Evolutionary conservation across 2,113 vertebrate genomes (phyloP), one percentile per base, ranked within the genome.

Genomic region (Apeltes quadracus): DNA sequence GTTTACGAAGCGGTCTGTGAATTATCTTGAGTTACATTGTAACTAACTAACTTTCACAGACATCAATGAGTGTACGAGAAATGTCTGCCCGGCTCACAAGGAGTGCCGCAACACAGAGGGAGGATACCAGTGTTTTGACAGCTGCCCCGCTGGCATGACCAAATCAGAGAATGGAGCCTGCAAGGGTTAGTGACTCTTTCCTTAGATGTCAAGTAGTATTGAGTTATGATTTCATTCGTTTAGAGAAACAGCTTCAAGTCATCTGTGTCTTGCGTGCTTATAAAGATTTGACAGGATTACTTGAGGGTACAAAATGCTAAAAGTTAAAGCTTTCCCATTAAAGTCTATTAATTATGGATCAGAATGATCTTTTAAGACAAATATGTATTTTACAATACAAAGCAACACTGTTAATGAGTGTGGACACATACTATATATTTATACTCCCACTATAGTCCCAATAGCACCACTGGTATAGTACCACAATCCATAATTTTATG

Each of bases 101-200:
- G 91, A 93, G 83, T 95, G 94, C 78, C 90, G 83, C 12, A 95
- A 95, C 89, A 94, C 92, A 22, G 93, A 94, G 5, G 94, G 94
- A 69, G 93, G 94, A 15, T 95, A 94, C 89, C 91, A 93, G 76
- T 95, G 94, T 84, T 90, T 93, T 9, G 93, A 94, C 86, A 92
- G 91, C 79, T 95, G 94, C 63, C 88, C 92, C 9, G 69, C 84
- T 58, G 94, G 94, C 27, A 92, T 94, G 92, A 93, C 87, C 46
- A 83, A 78, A 65, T 79, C 86, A 20, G 92, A 92, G 63, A 84
- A 61, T 5, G 93, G 93, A 55, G 89, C 79, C 65, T 95, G 94
- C 22, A 11, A 84, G 22, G 94, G 94, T 95, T 23, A 87, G 92
- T 84, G 32, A 27, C 48, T 41, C 50, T 38, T 41, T 58, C 7